phyloP scores from a whole-genome alignment of 2,888 invertebrate genomes.

The Drosophila anomelani region DNA sequence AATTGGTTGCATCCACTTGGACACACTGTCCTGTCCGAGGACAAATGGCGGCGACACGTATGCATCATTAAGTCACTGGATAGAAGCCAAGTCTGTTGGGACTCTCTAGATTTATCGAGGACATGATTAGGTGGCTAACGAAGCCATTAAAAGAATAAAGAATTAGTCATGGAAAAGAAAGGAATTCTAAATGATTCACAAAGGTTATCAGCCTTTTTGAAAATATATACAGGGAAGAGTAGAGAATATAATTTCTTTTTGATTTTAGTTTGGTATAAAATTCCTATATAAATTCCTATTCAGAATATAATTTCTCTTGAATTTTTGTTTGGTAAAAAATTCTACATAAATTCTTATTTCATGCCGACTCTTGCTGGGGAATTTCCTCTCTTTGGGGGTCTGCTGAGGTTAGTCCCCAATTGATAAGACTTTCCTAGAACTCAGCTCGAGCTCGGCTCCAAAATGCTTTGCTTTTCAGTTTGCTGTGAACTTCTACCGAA shows the following conservation, averaged over 20 bases:
- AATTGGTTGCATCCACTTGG: slow-evolving; percentile 64
- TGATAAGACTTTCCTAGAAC: not conserved
- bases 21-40: slow-evolving; percentile 42
- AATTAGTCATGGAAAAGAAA: not conserved
- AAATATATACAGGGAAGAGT: no score
- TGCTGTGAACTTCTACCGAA: not conserved
- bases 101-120: slow-evolving; percentile 8
- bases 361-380: no score
- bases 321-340: no score
- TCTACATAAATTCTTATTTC: no score
- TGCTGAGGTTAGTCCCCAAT: no score
- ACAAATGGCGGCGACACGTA: slow-evolving; percentile 68
- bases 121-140: slow-evolving; percentile 6
- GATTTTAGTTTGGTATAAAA: no score
- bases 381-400: no score
- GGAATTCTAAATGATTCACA: not conserved
- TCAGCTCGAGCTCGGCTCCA: not conserved
- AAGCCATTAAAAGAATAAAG: not conserved
- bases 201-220: not conserved
- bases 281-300: no score
- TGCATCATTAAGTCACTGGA: slow-evolving; percentile 74
- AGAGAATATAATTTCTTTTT: no score
- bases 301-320: no score
- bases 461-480: not conserved
- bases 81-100: slow-evolving; percentile 51